phyloP scores from a whole-genome alignment of 2,113 vertebrate species.

The Dicerorhinus sumatrensis region DNA sequence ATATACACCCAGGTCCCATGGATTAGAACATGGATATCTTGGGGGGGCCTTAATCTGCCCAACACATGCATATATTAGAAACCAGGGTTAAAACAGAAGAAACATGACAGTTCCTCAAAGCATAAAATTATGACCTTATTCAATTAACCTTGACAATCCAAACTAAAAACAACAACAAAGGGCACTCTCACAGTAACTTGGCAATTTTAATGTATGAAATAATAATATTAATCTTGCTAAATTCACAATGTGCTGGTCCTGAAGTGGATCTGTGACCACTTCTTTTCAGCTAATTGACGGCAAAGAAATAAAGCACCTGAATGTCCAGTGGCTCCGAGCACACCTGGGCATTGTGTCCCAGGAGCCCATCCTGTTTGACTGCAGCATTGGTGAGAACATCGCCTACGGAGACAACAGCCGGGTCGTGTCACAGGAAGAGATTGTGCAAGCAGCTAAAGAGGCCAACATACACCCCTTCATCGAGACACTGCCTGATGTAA shows the following conservation, averaged over 20 bases:
- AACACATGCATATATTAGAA: not conserved
- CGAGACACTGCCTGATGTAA: constrained; percentile 89
- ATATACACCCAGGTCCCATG: not conserved
- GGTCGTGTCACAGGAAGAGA: constrained; percentile 90
- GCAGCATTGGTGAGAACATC: constrained; percentile 95
- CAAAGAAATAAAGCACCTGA: constrained; percentile 85
- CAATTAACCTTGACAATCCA: not conserved
- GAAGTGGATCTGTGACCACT: constrained; percentile 14
- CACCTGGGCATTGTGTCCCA: constrained; percentile 97
- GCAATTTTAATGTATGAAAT: not conserved
- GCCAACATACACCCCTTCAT: constrained; percentile 98
- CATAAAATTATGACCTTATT: not conserved
- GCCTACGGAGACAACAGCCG: constrained; percentile 96
- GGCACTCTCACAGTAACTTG: not conserved
- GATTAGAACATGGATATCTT: not conserved
- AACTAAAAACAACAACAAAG: not conserved
- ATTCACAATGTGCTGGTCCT: not conserved
- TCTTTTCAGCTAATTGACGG: constrained; percentile 88
- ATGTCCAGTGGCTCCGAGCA: constrained; percentile 94
- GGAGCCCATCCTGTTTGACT: constrained; percentile 97
- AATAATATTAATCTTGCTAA: not conserved
- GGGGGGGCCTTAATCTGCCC: not conserved
- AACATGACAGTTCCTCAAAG: not conserved
- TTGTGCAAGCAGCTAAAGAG: constrained; percentile 90
- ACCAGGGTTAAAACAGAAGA: not conserved